These are phyloP conservation scores for Corydoras sp. DNA, from an alignment of 2,113 vertebrate genomes.

Conservation along the genomic window DNA sequence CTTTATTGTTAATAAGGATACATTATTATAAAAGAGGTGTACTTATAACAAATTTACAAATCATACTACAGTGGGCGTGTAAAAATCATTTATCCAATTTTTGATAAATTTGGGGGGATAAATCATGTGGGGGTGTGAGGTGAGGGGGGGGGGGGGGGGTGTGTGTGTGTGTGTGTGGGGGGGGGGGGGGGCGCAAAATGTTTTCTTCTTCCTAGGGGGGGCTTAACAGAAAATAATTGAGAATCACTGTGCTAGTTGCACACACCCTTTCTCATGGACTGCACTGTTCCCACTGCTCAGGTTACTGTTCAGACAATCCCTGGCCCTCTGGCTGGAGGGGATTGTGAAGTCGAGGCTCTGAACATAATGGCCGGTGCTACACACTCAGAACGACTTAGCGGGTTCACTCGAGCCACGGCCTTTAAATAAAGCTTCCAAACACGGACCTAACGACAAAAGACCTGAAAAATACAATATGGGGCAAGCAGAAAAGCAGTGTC, in stretches of 20 bases:
- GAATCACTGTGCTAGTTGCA: conserved; percentile 10
- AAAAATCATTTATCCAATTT: too few species aligned
- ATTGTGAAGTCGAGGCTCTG: conserved; percentile 10
- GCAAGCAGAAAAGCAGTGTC: conserved; percentile 11
- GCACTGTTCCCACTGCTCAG: conserved; percentile 36
- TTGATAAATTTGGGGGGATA: too few species aligned
- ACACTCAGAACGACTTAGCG: conserved; percentile 15
- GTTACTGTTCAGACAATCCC: conserved; percentile 43
- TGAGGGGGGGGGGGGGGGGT: too few species aligned
- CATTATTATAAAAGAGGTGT: too few species aligned
- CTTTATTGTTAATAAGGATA: too few species aligned
- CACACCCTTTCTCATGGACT: conserved; percentile 50
- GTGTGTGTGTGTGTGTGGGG: too few species aligned
- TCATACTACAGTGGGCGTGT: too few species aligned
- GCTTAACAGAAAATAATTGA: too few species aligned
- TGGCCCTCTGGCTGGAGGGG: conserved; percentile 39
- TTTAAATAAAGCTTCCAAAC: conserved; percentile 15
- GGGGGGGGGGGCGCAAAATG: too few species aligned
- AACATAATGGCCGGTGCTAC: conserved; percentile 27
- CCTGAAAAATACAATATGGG: background rate
- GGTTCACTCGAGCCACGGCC: conserved; percentile 4
- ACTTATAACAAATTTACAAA: too few species aligned
- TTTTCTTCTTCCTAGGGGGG: too few species aligned
- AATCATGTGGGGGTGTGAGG: too few species aligned
- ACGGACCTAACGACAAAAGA: conserved; percentile 9